These are phyloP conservation scores for Artibeus jamaicensis DNA, from an alignment of 2,797 vertebrate genomes.

Conservation along the genomic window DNA sequence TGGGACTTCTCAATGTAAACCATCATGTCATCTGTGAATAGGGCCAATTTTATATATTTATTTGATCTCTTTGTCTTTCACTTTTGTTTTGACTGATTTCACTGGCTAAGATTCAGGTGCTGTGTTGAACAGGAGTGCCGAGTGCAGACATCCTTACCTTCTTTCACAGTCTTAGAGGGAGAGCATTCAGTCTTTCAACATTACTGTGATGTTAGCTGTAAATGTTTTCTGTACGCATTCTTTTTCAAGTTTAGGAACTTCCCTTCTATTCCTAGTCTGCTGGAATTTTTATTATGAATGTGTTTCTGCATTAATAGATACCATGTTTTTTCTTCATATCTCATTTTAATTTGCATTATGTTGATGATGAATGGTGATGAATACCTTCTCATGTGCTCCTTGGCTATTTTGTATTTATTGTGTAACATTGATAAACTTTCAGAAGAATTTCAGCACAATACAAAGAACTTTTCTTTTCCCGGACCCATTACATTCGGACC, in stretches of 20 bases:
- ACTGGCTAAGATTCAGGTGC: not conserved
- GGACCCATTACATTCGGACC: not conserved
- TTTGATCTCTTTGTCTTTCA: not conserved
- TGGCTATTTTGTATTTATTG: not conserved
- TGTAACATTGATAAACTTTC: not conserved
- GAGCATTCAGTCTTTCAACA: no score
- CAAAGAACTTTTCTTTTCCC: not conserved
- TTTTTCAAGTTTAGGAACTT: no score
- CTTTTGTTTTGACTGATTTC: not conserved
- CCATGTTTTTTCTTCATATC: no score
- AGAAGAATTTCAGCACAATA: not conserved
- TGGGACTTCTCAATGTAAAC: not conserved
- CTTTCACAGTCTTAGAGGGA: not conserved
- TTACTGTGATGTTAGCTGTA: no score
- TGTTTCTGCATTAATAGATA: no score
- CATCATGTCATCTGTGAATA: not conserved
- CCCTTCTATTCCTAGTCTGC: no score
- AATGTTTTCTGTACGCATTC: no score
- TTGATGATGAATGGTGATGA: not conserved
- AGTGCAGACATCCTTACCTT: not conserved
- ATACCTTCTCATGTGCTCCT: not conserved
- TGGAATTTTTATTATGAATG: no score
- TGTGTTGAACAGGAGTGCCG: not conserved
- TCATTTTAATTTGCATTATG: not conserved
- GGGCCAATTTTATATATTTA: not conserved